Conservation (phyloP, 1,140 invertebrate genomes). For the Meteorus sp. region DNA sequence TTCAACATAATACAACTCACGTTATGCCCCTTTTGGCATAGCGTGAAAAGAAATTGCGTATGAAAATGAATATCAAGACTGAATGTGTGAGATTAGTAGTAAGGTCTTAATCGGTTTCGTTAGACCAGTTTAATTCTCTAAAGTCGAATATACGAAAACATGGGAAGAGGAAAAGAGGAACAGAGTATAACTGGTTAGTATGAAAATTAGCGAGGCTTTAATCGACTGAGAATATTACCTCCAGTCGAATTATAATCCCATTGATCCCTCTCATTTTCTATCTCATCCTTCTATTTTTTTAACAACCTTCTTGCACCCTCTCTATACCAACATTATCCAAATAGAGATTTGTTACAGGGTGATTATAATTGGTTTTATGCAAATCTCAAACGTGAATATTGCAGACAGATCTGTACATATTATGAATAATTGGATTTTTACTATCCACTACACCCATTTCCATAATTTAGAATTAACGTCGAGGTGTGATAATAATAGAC, state of each 20-base stretch:
- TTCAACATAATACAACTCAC: too few relatives aligned
- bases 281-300: conserved; percentile 12
- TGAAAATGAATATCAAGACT: background rate
- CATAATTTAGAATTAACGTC: too few relatives aligned
- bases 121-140: background rate
- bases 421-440: too few relatives aligned
- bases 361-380: conserved; percentile 27
- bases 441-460: too few relatives aligned
- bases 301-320: background rate
- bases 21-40: too few relatives aligned
- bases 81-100: conserved; percentile 16
- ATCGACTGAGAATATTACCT: conserved; percentile 23
- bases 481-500: too few relatives aligned
- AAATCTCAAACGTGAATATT: too few relatives aligned
- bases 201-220: conserved; percentile 29
- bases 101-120: conserved; percentile 21
- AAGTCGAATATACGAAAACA: conserved; percentile 21
- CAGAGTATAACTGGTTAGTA: too few relatives aligned
- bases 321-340: too few relatives aligned
- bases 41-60: too few relatives aligned
- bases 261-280: conserved; percentile 13
- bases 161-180: conserved; percentile 9
- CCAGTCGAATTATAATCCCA: conserved; percentile 28
- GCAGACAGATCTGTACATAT: too few relatives aligned
- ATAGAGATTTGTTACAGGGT: conserved; percentile 1